Base-by-base conservation (phyloP, 2,113 vertebrate genomes). In the Hystrix cristata region DNA sequence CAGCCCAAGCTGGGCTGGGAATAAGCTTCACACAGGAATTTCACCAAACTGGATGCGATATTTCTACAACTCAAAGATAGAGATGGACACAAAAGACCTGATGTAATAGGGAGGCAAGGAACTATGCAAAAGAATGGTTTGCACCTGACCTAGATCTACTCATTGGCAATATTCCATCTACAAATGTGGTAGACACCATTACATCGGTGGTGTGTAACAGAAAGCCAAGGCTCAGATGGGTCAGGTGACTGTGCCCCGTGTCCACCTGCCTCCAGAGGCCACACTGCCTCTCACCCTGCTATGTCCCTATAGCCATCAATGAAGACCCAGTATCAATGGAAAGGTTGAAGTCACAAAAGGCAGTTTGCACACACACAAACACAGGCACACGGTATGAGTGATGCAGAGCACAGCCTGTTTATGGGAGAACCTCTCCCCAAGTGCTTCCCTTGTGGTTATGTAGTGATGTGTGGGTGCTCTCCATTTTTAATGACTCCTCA, bases 401-500 rank as follows among this genome's bases (percentile, higher is more conserved):
- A 43, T 0, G 1, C 51, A 84, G 34, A 83, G 34, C 57, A 18
- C 38, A 87, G 25, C 51, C 62, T 60, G 5, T 14, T 64, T 89
- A 90, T 48, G 43, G 86, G 82, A 55, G n/a, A 13, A 15, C 72
- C 29, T 51, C 65, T 82, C 83, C 86, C 55, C 29, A 10, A 85
- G 60, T 19, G 4, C 91, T 53, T 93, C 94, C 91, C 90, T 87
- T 29, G 23, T 48, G 71, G 90, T 74, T 96, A 94, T 96, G 90
- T 92, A 87, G 88, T 95, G 83, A 91, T 62, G 7, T 67, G 43
- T 62, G 60, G 92, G 67, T 21, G 7, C 59, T 62, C 74, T 69
- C 79, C n/a, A 5, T 65, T 86, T 86, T 62, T 96, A 95, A 93
- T 83, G 95, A 76, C 48, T 89, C 92, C 92, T 87, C 90, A 72